These are phyloP conservation scores for Xylophagus ater DNA, from an alignment of 2,888 invertebrate genomes.

Conservation along the genomic window DNA sequence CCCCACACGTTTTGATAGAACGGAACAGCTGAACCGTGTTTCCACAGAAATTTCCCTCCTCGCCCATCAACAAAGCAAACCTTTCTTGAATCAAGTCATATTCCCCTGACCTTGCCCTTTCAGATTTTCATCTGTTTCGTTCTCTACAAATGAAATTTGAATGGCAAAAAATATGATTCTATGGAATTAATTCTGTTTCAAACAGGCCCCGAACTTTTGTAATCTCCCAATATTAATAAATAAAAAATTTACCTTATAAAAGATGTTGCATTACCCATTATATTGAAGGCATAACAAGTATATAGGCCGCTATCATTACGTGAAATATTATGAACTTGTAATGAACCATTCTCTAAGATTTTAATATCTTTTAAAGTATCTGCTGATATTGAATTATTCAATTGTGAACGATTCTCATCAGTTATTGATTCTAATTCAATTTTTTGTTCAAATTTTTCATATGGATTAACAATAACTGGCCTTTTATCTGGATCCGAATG, in stretches of 20 bases:
- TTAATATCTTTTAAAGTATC: constrained; percentile 44
- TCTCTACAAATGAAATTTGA: too few relatives aligned
- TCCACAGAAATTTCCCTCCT: too few relatives aligned
- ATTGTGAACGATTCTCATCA: constrained; percentile 26
- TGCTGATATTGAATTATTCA: background rate
- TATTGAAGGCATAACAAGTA: constrained; percentile 75
- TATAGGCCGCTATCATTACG: constrained; percentile 77
- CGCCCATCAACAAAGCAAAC: too few relatives aligned
- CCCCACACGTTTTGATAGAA: background rate
- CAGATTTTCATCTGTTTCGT: too few relatives aligned
- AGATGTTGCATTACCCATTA: constrained; percentile 65
- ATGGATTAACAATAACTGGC: constrained; percentile 30
- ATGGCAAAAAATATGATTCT: background rate
- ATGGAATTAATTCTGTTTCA: background rate
- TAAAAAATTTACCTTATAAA: constrained; percentile 44
- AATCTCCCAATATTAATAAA: background rate
- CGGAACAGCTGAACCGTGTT: background rate
- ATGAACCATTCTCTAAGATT: constrained; percentile 65
- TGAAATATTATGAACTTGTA: constrained; percentile 58
- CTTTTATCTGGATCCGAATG: constrained; percentile 53
- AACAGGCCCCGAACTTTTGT: background rate
- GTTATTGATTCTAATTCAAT: constrained; percentile 30
- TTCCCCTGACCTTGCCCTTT: too few relatives aligned
- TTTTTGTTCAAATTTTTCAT: constrained; percentile 27
- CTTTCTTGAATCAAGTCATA: too few relatives aligned